These are phyloP conservation scores for Aplochiton taeniatus DNA, from an alignment of 2,797 vertebrate species.

Conservation along the genomic window DNA sequence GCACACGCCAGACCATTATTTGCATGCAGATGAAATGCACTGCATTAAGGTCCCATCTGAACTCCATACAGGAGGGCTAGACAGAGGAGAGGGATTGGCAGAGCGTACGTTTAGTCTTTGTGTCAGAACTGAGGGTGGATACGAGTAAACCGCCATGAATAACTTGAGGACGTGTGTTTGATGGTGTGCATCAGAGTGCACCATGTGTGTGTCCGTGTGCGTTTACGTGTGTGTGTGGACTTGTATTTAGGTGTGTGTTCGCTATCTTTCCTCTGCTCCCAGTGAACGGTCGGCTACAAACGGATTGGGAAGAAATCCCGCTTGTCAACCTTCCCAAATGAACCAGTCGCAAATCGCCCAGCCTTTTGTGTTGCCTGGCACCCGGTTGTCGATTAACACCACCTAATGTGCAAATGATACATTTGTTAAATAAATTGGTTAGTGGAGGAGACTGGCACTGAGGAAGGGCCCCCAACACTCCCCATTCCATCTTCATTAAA, in stretches of 20 bases:
- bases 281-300: slow-evolving; percentile 13
- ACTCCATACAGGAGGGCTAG: neutral
- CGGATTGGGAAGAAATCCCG: slow-evolving; percentile 20
- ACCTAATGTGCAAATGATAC: slow-evolving; percentile 57
- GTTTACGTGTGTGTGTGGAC: neutral
- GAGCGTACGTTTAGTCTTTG: neutral
- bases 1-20: neutral
- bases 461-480: slow-evolving; percentile 45
- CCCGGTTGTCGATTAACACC: slow-evolving; percentile 66
- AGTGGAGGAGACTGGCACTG: slow-evolving; percentile 40
- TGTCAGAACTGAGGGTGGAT: neutral
- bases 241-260: neutral
- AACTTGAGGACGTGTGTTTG: neutral
- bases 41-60: neutral
- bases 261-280: neutral
- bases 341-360: slow-evolving; percentile 54
- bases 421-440: slow-evolving; percentile 58
- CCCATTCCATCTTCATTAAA: slow-evolving; percentile 64
- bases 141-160: neutral
- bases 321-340: slow-evolving; percentile 32
- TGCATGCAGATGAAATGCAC: neutral
- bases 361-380: slow-evolving; percentile 54
- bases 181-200: neutral
- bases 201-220: neutral
- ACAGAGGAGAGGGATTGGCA: neutral